phyloP scores from a whole-genome alignment of 2,113 vertebrate genomes.

The Charadrius vociferus region DNA sequence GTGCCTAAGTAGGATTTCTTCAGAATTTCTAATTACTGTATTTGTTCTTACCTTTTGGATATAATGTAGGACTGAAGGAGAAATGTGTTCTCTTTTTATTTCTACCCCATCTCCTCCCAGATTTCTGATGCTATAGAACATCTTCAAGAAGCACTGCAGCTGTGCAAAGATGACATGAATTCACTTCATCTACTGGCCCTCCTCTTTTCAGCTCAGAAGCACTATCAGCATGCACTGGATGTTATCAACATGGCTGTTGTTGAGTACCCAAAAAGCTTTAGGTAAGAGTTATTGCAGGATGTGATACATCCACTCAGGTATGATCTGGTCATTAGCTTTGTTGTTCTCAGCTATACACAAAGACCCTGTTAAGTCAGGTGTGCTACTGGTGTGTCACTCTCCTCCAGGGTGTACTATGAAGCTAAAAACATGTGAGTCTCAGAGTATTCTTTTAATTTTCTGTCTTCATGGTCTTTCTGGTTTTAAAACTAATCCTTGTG shows the following conservation, averaged over 20 bases:
- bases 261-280: slow-evolving; percentile 93
- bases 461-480: background rate
- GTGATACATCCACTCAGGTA: background rate
- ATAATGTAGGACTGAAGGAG: background rate
- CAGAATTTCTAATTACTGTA: background rate
- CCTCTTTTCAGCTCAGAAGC: slow-evolving; percentile 95
- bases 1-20: background rate
- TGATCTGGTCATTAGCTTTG: background rate
- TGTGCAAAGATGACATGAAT: slow-evolving; percentile 85
- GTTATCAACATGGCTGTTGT: slow-evolving; percentile 87
- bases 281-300: slow-evolving; percentile 73
- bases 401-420: background rate
- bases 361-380: background rate
- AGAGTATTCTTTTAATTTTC: background rate
- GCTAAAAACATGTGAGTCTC: background rate
- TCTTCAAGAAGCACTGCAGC: slow-evolving; percentile 85
- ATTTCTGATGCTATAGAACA: slow-evolving; percentile 90
- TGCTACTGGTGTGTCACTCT: background rate
- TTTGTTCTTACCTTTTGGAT: background rate
- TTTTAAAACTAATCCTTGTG: background rate
- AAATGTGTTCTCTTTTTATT: background rate
- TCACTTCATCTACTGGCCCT: slow-evolving; percentile 92
- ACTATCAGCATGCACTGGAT: slow-evolving; percentile 89
- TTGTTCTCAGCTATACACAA: background rate
- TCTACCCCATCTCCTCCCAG: slow-evolving; percentile 61